Evolutionary conservation across 2,888 invertebrate genomes (phyloP).

Genomic region (Ophioninae sp.): DNA sequence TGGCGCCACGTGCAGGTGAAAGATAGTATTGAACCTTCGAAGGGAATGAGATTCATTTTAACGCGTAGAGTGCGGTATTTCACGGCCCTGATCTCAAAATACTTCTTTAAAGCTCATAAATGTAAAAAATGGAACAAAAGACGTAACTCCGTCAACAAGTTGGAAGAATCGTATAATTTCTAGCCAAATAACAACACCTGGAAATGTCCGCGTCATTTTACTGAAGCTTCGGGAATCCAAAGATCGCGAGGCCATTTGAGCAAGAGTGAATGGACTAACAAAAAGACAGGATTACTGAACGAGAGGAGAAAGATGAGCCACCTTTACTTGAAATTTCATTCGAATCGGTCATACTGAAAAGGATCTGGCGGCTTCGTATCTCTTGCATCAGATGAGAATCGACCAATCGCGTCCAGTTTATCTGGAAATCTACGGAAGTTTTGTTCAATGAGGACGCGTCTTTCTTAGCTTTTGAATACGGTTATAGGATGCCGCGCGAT

Average conservation of each 20-base stretch:
- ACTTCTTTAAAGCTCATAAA: background rate
- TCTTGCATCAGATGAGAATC: constrained; percentile 33
- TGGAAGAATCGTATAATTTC: background rate
- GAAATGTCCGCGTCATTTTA: background rate
- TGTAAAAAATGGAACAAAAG: background rate
- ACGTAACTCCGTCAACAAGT: background rate
- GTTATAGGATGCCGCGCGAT: constrained; percentile 54
- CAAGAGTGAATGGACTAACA: background rate
- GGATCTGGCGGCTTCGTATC: background rate
- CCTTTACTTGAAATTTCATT: constrained; percentile 1
- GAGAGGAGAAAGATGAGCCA: background rate
- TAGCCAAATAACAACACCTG: background rate
- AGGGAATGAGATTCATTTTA: too few species aligned
- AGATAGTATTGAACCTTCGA: too few species aligned
- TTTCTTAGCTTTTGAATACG: constrained; percentile 54
- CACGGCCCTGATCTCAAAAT: background rate
- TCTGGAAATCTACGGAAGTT: constrained; percentile 29
- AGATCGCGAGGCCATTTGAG: background rate
- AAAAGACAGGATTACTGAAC: background rate
- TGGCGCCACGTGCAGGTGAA: too few species aligned
- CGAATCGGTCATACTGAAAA: background rate
- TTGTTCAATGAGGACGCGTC: constrained; percentile 58
- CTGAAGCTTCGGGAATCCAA: background rate
- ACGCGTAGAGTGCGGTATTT: too few species aligned
- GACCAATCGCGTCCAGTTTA: constrained; percentile 28